A percentile compares a stretch with the other conserved stretches of the same genome.
Evolutionary conservation across 2,888 invertebrate species (phyloP).

Genomic region (Girardia tigrina): DNA sequence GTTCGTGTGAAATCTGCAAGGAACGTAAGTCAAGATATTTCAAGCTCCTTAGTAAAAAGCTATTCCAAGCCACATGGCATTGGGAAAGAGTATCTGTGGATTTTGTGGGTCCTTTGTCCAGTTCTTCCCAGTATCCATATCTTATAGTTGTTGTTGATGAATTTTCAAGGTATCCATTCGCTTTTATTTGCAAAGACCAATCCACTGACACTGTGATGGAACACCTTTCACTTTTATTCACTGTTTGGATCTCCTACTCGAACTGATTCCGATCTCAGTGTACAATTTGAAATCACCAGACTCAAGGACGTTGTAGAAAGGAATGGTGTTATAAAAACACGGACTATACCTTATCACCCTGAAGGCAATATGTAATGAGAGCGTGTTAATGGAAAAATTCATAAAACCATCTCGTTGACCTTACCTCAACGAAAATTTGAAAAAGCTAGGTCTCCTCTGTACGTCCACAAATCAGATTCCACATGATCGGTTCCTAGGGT

Average conservation of each 20-base stretch:
- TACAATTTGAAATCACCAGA: conserved; percentile 38
- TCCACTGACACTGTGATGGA: conserved; percentile 37
- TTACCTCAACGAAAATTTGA: conserved; percentile 29
- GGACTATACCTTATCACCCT: conserved; percentile 38
- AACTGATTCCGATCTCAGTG: conserved; percentile 38
- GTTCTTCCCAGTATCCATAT: conserved; percentile 37
- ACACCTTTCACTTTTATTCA: conserved; percentile 38
- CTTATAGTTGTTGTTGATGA: conserved; percentile 39
- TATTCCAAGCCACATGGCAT: conserved; percentile 38
- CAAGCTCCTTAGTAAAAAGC: background rate
- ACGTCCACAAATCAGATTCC: conserved; percentile 36
- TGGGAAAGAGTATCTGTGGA: conserved; percentile 38
- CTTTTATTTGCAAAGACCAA: conserved; percentile 38
- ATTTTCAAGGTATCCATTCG: conserved; percentile 39
- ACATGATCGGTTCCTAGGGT: conserved; percentile 36
- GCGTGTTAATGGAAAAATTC: conserved; percentile 38
- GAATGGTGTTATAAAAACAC: conserved; percentile 37
- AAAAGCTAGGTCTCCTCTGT: conserved; percentile 37
- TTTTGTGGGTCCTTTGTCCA: conserved; percentile 39
- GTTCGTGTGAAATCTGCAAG: conserved; percentile 31
- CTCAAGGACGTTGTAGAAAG: conserved; percentile 35
- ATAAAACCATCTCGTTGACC: conserved; percentile 37
- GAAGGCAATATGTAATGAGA: conserved; percentile 38
- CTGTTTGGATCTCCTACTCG: conserved; percentile 38
- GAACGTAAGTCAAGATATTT: conserved; percentile 35